Percentiles rank a stretch among this genome's conserved stretches.
These are phyloP conservation scores for Echinops telfairi DNA, from an alignment of 2,113 vertebrate genomes.

Conservation along the genomic window DNA sequence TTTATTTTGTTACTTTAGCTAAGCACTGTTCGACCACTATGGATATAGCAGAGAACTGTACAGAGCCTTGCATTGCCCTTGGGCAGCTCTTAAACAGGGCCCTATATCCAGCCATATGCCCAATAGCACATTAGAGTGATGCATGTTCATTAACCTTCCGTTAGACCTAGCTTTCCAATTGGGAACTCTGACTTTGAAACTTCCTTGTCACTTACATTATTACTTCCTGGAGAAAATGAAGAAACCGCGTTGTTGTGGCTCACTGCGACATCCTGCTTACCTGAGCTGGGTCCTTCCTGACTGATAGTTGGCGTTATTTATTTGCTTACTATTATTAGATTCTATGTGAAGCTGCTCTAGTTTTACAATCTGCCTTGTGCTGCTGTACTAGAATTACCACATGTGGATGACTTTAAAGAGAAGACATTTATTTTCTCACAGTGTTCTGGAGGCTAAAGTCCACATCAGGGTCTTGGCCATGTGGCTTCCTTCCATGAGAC, in stretches of 20 bases:
- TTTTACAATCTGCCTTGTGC: neutral
- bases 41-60: neutral
- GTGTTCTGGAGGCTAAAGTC: neutral
- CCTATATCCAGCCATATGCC: neutral
- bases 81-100: neutral
- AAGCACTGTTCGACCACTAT: neutral
- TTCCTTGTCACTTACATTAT: neutral
- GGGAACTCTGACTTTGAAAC: neutral
- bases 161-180: neutral
- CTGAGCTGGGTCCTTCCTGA: neutral
- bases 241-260: neutral
- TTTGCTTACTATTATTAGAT: neutral
- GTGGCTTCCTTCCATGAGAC: neutral
- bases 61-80: neutral
- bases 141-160: neutral
- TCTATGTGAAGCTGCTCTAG: neutral
- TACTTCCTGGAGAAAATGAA: constrained; percentile 10
- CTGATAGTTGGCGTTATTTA: neutral
- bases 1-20: neutral
- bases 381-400: neutral
- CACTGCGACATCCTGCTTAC: neutral
- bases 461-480: neutral
- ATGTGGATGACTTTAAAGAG: neutral
- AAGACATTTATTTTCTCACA: neutral
- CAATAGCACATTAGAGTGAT: neutral